Conservation (phyloP, 2,113 vertebrate genomes). For the Bambusicola thoracicus region DNA sequence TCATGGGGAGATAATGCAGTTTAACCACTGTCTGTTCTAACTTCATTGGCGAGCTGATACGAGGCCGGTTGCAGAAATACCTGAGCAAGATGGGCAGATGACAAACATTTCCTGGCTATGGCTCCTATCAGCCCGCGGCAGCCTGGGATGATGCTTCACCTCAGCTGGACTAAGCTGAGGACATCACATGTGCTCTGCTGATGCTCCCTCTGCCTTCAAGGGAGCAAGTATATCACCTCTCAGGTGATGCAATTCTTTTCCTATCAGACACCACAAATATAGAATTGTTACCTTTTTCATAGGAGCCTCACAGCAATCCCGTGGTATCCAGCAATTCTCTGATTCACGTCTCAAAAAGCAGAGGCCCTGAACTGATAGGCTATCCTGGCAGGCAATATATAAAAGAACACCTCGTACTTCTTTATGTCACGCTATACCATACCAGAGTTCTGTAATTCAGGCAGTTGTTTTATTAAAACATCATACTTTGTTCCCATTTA, state of each 20-base stretch:
- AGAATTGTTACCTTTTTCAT: not conserved
- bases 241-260: not conserved
- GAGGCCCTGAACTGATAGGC: not conserved
- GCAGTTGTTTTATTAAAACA: not conserved
- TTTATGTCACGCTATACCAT: not conserved
- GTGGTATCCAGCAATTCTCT: not conserved
- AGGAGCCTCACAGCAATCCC: not conserved
- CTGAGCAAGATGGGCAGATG: not conserved
- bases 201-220: not conserved
- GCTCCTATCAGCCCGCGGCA: not conserved
- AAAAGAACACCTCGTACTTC: not conserved
- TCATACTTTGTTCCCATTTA: not conserved
- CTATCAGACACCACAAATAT: not conserved
- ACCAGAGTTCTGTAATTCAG: not conserved
- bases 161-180: not conserved
- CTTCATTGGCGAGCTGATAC: not conserved
- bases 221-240: not conserved
- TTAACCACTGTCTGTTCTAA: conserved; percentile 17
- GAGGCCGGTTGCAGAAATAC: not conserved
- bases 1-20: conserved; percentile 54
- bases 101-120: not conserved
- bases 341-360: not conserved
- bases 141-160: not conserved
- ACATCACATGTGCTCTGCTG: not conserved
- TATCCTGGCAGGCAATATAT: not conserved